Evolutionary conservation across 2,888 invertebrate genomes (phyloP), one percentile per base, ranked within the genome.

Genomic region (Clistopyga incitator): DNA sequence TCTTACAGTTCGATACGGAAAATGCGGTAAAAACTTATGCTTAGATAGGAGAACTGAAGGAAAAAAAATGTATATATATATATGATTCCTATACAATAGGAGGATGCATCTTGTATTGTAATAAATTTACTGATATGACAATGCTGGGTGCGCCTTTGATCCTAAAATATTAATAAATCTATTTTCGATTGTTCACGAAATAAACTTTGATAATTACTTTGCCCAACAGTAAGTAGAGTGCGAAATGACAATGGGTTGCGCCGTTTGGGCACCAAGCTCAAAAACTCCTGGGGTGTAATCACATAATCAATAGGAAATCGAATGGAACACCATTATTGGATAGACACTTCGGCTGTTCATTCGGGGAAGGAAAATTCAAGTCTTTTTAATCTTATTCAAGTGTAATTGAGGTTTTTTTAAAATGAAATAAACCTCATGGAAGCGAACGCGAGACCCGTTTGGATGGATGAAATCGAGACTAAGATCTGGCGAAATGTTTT

Each of bases 401-500:
- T 81, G 83, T 81, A 78, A 79, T 78, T 34, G 54, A 77, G 74
- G 78, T 68, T 29, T 67, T 38, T 18, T n/a, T n/a, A n/a, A n/a
- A n/a, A 77, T 34, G 54, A 67, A 64, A 71, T 52, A 64, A 82
- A 23, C 56, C 61, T 74, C 64, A 13, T 45, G 85, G 85, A 85
- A 86, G 86, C 88, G 78, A 86, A 88, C 87, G 88, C 89, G 87
- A 90, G 88, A 88, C 88, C 91, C 88, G 88, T 90, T 90, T 89
- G 89, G 89, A 89, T 85, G 88, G 85, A 88, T 86, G 67, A 56
- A 77, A 72, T 68, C 54, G 78, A 81, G 42, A 84, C 67, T 70
- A 52, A 56, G 59, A 61, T 25, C 59, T 45, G 34, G 68, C 45
- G 38, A 50, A 11, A 29, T 72, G 50, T 50, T 67, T 59, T 47